These are phyloP conservation scores for Noctilio leporinus DNA, from an alignment of 2,113 vertebrate genomes.

Conservation along the genomic window DNA sequence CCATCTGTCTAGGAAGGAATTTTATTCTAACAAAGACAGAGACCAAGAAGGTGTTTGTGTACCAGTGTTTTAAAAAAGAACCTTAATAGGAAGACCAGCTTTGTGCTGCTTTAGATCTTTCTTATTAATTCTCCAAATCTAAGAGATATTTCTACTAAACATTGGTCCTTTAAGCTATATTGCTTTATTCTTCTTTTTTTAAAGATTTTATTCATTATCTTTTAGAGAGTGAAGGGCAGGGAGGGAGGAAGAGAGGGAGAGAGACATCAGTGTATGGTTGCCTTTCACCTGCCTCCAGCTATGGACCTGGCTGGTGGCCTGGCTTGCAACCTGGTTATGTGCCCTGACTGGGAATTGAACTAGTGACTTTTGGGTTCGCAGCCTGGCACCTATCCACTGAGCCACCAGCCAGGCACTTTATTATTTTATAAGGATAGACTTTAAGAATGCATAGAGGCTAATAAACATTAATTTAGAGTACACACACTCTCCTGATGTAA, in stretches of 20 bases:
- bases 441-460: neutral
- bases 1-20: conserved; percentile 36
- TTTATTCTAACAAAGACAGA: conserved; percentile 22
- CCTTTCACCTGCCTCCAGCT: no score
- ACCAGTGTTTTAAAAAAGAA: neutral
- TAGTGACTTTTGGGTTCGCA: no score
- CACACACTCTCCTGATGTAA: neutral
- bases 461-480: neutral
- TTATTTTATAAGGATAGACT: neutral
- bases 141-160: neutral
- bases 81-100: neutral
- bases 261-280: no score
- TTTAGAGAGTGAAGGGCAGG: no score
- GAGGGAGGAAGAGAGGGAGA: no score
- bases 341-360: no score
- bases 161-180: neutral
- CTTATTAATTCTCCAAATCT: neutral
- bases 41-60: neutral
- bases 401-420: no score
- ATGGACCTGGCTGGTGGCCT: no score
- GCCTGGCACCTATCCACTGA: no score
- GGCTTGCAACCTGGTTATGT: no score
- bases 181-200: neutral
- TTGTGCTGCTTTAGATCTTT: neutral
- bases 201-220: no score